Evolutionary conservation across 2,797 vertebrate species (phyloP).

Genomic region (Psittacula echo): DNA sequence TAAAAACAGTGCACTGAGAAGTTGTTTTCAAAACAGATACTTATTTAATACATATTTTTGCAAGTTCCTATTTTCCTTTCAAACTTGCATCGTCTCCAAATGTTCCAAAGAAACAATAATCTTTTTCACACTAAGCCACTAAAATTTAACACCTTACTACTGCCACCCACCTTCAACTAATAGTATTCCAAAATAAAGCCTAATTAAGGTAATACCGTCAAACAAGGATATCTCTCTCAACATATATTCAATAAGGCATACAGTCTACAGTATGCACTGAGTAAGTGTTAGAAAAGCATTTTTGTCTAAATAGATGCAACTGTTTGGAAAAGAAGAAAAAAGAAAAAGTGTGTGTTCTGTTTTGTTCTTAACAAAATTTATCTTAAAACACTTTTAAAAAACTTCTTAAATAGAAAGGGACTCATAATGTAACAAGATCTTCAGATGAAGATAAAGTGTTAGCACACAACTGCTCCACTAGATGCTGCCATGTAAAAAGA

Average conservation of each 20-base stretch:
- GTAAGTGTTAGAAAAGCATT: background rate
- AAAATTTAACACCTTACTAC: background rate
- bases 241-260: background rate
- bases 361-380: background rate
- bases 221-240: background rate
- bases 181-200: background rate
- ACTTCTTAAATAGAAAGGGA: background rate
- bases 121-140: background rate
- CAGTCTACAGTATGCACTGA: background rate
- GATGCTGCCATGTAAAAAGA: slow-evolving; percentile 52
- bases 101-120: background rate
- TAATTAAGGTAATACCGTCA: background rate
- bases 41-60: background rate
- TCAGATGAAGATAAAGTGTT: background rate
- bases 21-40: background rate
- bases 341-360: no score
- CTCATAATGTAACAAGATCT: background rate
- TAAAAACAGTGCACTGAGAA: background rate
- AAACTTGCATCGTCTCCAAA: background rate
- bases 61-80: background rate
- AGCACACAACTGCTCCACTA: slow-evolving; percentile 58
- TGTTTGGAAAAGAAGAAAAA: background rate
- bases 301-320: background rate
- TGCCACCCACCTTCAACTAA: background rate
- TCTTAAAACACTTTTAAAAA: background rate